Evolutionary conservation across 2,888 invertebrate genomes (phyloP).

Genomic region (Drosophila anceps): DNA sequence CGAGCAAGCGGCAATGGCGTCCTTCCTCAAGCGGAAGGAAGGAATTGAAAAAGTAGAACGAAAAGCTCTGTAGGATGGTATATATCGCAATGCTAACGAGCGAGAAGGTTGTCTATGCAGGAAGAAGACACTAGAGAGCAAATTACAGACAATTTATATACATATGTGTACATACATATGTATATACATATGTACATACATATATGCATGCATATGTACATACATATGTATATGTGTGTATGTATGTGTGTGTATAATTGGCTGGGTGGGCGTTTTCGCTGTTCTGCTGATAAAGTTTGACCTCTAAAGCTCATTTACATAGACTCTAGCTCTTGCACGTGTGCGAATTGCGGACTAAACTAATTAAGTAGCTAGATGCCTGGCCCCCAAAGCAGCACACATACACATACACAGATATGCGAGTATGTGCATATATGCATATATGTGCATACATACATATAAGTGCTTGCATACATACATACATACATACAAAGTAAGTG

Average conservation of each 20-base stretch:
- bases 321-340: constrained; percentile 67
- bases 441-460: background rate
- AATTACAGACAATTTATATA: constrained; percentile 70
- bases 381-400: constrained; percentile 20
- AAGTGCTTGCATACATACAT: background rate
- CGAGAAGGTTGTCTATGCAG: constrained; percentile 66
- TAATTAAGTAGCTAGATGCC: constrained; percentile 51
- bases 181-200: constrained; percentile 12
- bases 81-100: constrained; percentile 58
- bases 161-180: background rate
- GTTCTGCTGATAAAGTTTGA: constrained; percentile 65
- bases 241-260: constrained; percentile 36
- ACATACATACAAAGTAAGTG: constrained; percentile 6
- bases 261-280: constrained; percentile 44
- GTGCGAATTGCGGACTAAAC: constrained; percentile 64
- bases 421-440: background rate
- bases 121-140: constrained; percentile 73
- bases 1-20: constrained; percentile 1
- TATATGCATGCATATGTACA: constrained; percentile 14
- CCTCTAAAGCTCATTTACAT: constrained; percentile 68
- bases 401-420: background rate
- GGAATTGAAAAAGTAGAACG: constrained; percentile 51
- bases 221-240: constrained; percentile 6
- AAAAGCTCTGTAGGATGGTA: constrained; percentile 2
- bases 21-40: constrained; percentile 54